Evolutionary conservation across 2,113 vertebrate species (phyloP).

Genomic region (Porphyrio hochstetteri): DNA sequence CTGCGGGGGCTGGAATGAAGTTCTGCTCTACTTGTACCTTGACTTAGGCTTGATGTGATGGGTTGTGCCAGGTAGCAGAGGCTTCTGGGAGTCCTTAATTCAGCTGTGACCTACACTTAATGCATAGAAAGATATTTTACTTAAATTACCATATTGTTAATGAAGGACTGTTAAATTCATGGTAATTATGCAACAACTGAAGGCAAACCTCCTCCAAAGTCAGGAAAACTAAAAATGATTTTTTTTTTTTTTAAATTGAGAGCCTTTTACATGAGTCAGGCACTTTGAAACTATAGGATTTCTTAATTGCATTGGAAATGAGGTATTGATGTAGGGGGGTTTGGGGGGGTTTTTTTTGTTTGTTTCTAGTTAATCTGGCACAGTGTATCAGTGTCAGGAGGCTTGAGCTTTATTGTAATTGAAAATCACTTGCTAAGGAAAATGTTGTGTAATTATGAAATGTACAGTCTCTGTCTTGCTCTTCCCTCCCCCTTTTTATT

Average conservation of each 20-base stretch:
- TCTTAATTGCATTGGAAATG: conserved; percentile 31
- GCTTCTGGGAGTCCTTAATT: conserved; percentile 75
- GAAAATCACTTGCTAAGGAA: conserved; percentile 75
- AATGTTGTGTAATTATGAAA: conserved; percentile 74
- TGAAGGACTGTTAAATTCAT: conserved; percentile 55
- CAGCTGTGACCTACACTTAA: conserved; percentile 71
- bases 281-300: conserved; percentile 35
- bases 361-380: conserved; percentile 1
- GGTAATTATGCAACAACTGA: conserved; percentile 52
- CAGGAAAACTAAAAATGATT: conserved; percentile 49
- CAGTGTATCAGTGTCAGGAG: conserved; percentile 49
- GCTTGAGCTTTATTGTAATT: conserved; percentile 70
- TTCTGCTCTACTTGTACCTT: conserved; percentile 82
- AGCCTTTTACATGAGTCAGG: conserved; percentile 27
- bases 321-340: background rate
- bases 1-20: conserved; percentile 82
- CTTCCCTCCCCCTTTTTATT: conserved; percentile 66
- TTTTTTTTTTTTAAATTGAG: background rate
- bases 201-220: conserved; percentile 50
- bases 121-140: conserved; percentile 72
- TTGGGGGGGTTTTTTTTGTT: background rate
- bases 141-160: conserved; percentile 68
- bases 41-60: conserved; percentile 75
- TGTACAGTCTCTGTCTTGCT: conserved; percentile 11
- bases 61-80: conserved; percentile 77